phyloP scores from a whole-genome alignment of 2,113 vertebrate genomes.

The Crotalus viridis region DNA sequence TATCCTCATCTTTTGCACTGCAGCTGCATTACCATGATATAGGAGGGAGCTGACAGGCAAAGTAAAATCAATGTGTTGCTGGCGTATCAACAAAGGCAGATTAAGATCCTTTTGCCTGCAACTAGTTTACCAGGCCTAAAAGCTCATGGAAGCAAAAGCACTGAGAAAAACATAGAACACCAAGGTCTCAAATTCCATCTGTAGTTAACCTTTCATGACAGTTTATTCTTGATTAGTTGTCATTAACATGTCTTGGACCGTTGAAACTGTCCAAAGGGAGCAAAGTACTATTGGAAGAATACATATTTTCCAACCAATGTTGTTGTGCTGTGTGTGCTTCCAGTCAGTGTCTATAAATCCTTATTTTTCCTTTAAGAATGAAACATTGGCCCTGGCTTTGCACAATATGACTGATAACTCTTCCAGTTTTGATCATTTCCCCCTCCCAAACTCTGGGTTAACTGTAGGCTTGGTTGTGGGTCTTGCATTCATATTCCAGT shows the following conservation, averaged over 20 bases:
- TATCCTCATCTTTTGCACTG: neutral
- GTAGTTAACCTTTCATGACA: neutral
- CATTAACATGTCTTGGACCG: conserved; percentile 13
- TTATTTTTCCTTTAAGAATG: neutral
- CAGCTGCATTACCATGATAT: neutral
- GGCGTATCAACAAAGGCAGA: neutral
- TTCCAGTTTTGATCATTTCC: neutral
- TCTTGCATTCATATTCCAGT: neutral
- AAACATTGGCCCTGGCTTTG: neutral
- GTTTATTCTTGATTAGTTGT: neutral
- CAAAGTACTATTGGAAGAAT: neutral
- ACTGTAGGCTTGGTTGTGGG: neutral
- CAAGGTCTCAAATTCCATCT: neutral
- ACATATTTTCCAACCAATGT: neutral
- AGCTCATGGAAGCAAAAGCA: neutral
- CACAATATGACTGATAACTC: neutral
- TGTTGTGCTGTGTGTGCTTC: neutral
- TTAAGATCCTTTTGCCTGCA: neutral
- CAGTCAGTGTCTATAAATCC: neutral
- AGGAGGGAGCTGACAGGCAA: neutral
- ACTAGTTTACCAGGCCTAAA: neutral
- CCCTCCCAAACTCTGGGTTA: neutral
- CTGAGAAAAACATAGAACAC: neutral
- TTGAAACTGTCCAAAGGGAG: neutral
- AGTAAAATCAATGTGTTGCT: no score